Evolutionary conservation across 1,140 invertebrate species (phyloP).

Genomic region (Hyposmocoma kahamanoa): DNA sequence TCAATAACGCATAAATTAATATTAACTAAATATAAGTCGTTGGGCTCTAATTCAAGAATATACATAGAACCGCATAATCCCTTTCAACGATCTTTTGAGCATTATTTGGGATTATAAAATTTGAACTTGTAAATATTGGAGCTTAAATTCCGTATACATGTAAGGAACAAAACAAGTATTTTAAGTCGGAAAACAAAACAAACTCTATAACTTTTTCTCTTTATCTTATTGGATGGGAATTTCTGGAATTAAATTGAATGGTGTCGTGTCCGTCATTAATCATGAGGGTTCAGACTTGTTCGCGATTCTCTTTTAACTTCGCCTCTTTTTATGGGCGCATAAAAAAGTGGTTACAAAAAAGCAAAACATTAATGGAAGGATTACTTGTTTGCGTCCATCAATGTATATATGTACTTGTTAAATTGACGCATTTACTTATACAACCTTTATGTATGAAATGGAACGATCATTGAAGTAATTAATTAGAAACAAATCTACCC

Average conservation of each 20-base stretch:
- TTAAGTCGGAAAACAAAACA: neutral
- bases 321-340: constrained; percentile 20
- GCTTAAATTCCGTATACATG: neutral
- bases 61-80: neutral
- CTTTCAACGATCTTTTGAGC: neutral
- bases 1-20: too few relatives aligned
- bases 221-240: constrained; percentile 31
- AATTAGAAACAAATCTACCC: too few relatives aligned
- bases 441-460: too few relatives aligned
- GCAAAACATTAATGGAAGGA: too few relatives aligned
- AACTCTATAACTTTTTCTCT: constrained; percentile 21
- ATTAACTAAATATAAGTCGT: neutral
- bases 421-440: too few relatives aligned
- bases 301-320: constrained; percentile 23
- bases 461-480: too few relatives aligned
- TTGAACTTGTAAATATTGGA: neutral
- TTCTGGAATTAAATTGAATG: constrained; percentile 39
- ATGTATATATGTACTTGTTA: too few relatives aligned
- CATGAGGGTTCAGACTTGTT: constrained; percentile 29
- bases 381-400: too few relatives aligned
- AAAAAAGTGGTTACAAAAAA: too few relatives aligned
- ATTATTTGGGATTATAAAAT: neutral
- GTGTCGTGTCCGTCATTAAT: constrained; percentile 38
- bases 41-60: neutral
- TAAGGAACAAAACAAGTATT: neutral